Conservation (phyloP, 2,113 vertebrate genomes). For the Pterocles gutturalis region DNA sequence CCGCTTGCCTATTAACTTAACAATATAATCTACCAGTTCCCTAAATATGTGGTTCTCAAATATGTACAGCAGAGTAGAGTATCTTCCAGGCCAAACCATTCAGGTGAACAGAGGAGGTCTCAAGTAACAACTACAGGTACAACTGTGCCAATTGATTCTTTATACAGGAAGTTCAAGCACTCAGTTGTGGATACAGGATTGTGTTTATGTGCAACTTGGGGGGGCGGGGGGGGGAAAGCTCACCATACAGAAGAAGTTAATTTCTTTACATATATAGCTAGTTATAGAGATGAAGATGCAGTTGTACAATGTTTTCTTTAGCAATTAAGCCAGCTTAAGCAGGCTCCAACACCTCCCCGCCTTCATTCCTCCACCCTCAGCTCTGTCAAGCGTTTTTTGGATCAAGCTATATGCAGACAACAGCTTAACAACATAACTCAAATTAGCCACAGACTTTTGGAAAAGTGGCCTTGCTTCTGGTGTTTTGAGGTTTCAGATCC, state of each 20-base stretch:
- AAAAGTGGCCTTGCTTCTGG: not conserved
- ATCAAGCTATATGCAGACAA: not conserved
- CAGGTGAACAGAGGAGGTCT: not conserved
- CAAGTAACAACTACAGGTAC: not conserved
- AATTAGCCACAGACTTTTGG: not conserved
- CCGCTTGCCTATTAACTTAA: not conserved
- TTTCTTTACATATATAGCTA: not conserved
- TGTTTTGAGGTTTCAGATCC: not conserved
- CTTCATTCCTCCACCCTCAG: not conserved
- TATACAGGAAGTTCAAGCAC: not conserved
- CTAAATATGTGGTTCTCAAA: not conserved
- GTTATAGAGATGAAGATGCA: not conserved
- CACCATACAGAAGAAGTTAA: not conserved
- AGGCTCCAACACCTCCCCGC: not conserved
- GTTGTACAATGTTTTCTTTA: not conserved
- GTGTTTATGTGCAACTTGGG: not conserved
- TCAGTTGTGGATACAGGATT: not conserved
- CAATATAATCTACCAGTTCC: not conserved
- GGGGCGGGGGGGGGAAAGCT: not conserved
- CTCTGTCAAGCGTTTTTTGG: not conserved
- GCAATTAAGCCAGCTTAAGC: not conserved
- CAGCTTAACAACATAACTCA: not conserved
- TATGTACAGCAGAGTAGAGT: not conserved
- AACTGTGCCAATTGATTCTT: not conserved
- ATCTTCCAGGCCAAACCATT: not conserved